phyloP scores from a whole-genome alignment of 2,888 invertebrate genomes.

The Eilema griseolum region DNA sequence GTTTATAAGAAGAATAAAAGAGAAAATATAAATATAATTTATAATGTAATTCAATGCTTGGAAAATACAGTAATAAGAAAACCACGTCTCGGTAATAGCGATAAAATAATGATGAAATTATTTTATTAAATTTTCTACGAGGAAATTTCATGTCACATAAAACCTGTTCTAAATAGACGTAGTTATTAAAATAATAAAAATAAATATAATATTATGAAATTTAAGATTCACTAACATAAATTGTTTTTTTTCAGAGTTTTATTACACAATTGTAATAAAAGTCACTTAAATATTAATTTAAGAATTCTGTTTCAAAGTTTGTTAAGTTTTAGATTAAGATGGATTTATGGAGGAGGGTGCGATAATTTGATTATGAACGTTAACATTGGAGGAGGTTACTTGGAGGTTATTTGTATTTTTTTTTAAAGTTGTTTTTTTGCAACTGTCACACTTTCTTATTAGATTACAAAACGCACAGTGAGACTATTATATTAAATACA shows the following conservation, averaged over 20 bases:
- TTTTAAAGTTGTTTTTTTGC: neutral
- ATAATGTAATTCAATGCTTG: too few relatives aligned
- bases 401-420: neutral
- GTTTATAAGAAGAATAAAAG: too few relatives aligned
- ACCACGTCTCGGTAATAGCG: too few relatives aligned
- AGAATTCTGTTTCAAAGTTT: neutral
- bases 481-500: too few relatives aligned
- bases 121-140: neutral
- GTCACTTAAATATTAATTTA: constrained; percentile 2
- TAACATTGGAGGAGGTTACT: constrained; percentile 2
- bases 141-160: neutral
- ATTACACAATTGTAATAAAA: neutral
- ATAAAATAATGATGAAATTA: neutral
- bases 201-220: neutral
- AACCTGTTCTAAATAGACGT: neutral
- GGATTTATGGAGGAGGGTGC: neutral
- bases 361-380: neutral
- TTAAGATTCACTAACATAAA: neutral
- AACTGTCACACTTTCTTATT: neutral
- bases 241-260: neutral
- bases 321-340: neutral
- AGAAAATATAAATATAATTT: neutral
- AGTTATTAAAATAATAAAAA: neutral
- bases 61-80: neutral
- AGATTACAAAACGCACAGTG: too few relatives aligned